Conservation (phyloP, 1,140 invertebrate genomes). For the Carcinoscorpius rotundicauda region DNA sequence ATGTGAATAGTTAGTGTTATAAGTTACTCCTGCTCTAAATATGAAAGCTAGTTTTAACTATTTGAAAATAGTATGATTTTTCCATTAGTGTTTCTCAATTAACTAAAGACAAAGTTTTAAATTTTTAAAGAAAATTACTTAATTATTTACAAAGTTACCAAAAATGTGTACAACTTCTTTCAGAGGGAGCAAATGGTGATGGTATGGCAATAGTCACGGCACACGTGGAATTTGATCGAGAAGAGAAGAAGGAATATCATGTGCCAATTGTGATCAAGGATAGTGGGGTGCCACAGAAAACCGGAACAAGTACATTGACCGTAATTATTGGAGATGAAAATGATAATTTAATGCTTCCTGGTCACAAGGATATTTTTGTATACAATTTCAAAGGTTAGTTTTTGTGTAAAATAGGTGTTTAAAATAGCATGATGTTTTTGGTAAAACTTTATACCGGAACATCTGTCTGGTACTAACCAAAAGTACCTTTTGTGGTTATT, state of each 20-base stretch:
- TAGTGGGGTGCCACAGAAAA: slow-evolving; percentile 80
- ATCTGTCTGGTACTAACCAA: too few species aligned
- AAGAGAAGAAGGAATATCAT: slow-evolving; percentile 87
- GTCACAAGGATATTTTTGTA: slow-evolving; percentile 89
- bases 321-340: slow-evolving; percentile 91
- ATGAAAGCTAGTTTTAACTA: too few species aligned
- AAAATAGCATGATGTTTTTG: not conserved
- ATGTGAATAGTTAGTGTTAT: too few species aligned
- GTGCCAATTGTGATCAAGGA: slow-evolving; percentile 91
- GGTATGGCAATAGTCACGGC: slow-evolving; percentile 90
- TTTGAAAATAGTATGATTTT: too few species aligned
- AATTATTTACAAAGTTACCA: too few species aligned
- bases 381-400: slow-evolving; percentile 82
- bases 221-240: slow-evolving; percentile 80
- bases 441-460: not conserved
- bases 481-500: too few species aligned
- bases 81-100: too few species aligned
- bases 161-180: not conserved
- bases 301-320: slow-evolving; percentile 87
- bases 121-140: too few species aligned
- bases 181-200: slow-evolving; percentile 74
- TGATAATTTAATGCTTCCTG: slow-evolving; percentile 94
- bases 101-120: too few species aligned
- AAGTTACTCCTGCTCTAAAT: too few species aligned
- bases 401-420: not conserved